A percentile compares a stretch with the other conserved stretches of the same genome.
Evolutionary conservation across 1,140 invertebrate genomes (phyloP).

Genomic region (Drosophila bifasciata): DNA sequence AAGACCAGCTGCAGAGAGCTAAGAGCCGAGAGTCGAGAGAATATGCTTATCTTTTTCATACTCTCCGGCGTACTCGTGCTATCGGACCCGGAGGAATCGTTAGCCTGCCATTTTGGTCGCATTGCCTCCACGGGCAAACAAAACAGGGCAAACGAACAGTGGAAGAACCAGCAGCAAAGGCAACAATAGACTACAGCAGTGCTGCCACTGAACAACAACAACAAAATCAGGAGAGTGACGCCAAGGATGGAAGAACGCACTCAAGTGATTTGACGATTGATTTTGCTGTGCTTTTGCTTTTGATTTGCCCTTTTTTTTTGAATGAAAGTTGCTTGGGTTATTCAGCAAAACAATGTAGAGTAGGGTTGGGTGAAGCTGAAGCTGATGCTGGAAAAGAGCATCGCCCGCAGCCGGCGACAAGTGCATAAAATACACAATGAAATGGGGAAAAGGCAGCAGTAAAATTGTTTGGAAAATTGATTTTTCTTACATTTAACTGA

Average conservation of each 20-base stretch:
- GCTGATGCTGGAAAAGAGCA: conserved; percentile 55
- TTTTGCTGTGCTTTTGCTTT: conserved; percentile 67
- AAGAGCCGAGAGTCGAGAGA: conserved; percentile 5
- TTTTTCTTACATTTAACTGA: conserved; percentile 83
- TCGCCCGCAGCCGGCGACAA: conserved; percentile 79
- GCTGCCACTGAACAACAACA: conserved; percentile 26
- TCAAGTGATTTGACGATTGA: conserved; percentile 79
- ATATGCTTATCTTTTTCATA: conserved; percentile 55
- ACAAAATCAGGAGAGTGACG: conserved; percentile 46
- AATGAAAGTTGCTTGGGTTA: not conserved
- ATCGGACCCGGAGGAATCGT: conserved; percentile 77
- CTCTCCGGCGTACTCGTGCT: conserved; percentile 33
- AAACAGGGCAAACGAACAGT: conserved; percentile 54
- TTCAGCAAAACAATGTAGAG: conserved; percentile 32
- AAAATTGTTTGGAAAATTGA: conserved; percentile 83
- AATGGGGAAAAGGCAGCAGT: conserved; percentile 61
- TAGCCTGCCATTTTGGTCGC: conserved; percentile 73
- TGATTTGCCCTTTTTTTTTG: conserved; percentile 55
- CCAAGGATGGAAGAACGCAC: conserved; percentile 61
- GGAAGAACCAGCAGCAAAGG: conserved; percentile 37
- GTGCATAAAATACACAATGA: conserved; percentile 75
- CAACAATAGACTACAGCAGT: conserved; percentile 65
- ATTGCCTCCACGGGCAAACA: conserved; percentile 62
- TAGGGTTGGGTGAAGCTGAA: not conserved
- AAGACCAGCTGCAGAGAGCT: too few species aligned